phyloP scores from a whole-genome alignment of 2,888 invertebrate species.

The Tortricodes alternella region DNA sequence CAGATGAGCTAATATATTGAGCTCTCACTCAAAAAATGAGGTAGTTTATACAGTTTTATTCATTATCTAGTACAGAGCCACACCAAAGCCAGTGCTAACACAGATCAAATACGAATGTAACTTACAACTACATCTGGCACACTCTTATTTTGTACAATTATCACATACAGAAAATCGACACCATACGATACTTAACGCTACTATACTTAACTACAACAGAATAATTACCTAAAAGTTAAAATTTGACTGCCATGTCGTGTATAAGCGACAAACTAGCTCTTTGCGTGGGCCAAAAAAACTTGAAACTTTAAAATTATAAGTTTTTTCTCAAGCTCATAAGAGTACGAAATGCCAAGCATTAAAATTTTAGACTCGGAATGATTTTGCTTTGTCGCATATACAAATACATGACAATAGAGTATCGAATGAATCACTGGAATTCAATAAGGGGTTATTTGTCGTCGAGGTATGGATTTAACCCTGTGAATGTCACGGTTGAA shows the following conservation, averaged over 20 bases:
- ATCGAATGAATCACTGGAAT: too few relatives aligned
- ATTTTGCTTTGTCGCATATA: too few relatives aligned
- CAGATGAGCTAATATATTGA: neutral
- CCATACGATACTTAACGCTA: conserved; percentile 61
- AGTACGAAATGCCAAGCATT: too few relatives aligned
- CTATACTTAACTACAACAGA: conserved; percentile 57
- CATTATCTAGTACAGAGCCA: neutral
- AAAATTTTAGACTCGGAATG: too few relatives aligned
- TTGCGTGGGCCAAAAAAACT: too few relatives aligned
- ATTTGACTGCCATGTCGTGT: neutral
- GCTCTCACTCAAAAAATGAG: neutral
- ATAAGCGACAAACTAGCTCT: neutral
- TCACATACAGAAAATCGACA: conserved; percentile 46
- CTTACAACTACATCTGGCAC: conserved; percentile 67
- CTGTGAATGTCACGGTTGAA: too few relatives aligned
- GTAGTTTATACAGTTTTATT: neutral
- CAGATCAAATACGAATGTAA: conserved; percentile 61
- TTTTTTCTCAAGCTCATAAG: too few relatives aligned
- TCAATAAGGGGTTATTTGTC: too few relatives aligned
- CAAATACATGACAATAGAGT: too few relatives aligned
- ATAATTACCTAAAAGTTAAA: conserved; percentile 43
- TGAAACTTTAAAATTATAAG: too few relatives aligned
- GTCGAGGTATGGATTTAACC: too few relatives aligned
- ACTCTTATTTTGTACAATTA: conserved; percentile 52
- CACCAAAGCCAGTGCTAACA: conserved; percentile 45